These are phyloP conservation scores for Enteromius mattozi DNA, from an alignment of 2,797 vertebrate species.

Conservation along the genomic window DNA sequence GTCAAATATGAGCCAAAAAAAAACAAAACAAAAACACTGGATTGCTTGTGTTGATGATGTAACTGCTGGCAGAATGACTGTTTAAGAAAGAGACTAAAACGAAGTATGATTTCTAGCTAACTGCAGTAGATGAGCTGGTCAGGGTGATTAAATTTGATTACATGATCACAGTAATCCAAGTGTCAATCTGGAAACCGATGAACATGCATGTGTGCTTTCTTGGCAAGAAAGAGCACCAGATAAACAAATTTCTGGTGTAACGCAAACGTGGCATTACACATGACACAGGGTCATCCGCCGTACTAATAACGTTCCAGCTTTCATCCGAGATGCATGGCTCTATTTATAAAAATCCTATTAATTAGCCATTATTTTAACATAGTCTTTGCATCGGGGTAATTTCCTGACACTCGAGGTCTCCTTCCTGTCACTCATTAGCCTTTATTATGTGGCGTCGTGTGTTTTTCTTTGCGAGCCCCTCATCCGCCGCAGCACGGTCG, in stretches of 20 bases:
- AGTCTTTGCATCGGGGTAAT: constrained; percentile 79
- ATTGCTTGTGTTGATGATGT: neutral
- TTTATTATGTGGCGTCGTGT: constrained; percentile 82
- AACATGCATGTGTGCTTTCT: constrained; percentile 7
- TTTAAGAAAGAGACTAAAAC: neutral
- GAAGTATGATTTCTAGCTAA: neutral
- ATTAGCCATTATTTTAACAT: constrained; percentile 75
- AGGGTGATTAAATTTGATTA: constrained; percentile 15
- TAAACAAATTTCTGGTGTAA: constrained; percentile 28
- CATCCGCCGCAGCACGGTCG: constrained; percentile 77
- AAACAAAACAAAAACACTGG: neutral
- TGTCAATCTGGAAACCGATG: neutral
- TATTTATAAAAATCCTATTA: constrained; percentile 77
- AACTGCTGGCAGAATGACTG: neutral
- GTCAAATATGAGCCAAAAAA: neutral
- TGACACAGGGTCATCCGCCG: constrained; percentile 68
- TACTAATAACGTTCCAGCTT: neutral
- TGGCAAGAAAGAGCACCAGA: neutral
- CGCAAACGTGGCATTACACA: constrained; percentile 30
- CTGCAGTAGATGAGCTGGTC: neutral
- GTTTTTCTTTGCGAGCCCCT: constrained; percentile 81
- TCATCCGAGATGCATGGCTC: constrained; percentile 36
- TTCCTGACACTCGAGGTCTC: constrained; percentile 82
- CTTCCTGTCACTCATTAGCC: constrained; percentile 86
- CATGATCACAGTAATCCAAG: constrained; percentile 22